Conservation (phyloP, 2,797 vertebrate genomes). For the Syngnathus rostellatus region DNA sequence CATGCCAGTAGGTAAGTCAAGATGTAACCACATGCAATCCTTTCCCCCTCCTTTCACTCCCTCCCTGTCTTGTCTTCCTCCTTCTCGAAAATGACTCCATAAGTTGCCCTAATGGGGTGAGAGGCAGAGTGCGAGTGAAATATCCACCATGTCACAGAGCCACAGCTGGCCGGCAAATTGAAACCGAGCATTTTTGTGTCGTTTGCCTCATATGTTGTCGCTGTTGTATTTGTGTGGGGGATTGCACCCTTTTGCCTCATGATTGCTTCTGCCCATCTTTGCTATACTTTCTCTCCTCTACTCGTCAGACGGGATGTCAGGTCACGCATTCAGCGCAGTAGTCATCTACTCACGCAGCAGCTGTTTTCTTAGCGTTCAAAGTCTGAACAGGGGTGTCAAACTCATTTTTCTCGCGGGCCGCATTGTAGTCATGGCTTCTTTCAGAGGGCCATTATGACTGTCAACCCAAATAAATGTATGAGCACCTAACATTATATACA, state of each 20-base stretch:
- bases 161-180: constrained; percentile 27
- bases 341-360: constrained; percentile 24
- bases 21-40: background rate
- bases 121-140: constrained; percentile 19
- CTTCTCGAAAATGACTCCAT: constrained; percentile 14
- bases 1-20: background rate
- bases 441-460: too few relatives aligned
- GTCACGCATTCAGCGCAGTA: constrained; percentile 23
- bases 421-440: too few relatives aligned
- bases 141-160: constrained; percentile 23
- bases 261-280: constrained; percentile 28
- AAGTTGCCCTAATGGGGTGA: constrained; percentile 15
- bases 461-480: too few relatives aligned
- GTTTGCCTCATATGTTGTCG: background rate
- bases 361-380: constrained; percentile 25
- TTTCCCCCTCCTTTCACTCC: background rate
- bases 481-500: too few relatives aligned
- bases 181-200: background rate
- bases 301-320: constrained; percentile 35
- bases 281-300: constrained; percentile 15
- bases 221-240: background rate
- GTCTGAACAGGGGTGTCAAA: too few relatives aligned
- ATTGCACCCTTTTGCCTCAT: constrained; percentile 14
- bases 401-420: too few relatives aligned
- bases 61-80: background rate